Evolutionary conservation across 1,140 invertebrate species (phyloP).

Genomic region (Campodea augens): DNA sequence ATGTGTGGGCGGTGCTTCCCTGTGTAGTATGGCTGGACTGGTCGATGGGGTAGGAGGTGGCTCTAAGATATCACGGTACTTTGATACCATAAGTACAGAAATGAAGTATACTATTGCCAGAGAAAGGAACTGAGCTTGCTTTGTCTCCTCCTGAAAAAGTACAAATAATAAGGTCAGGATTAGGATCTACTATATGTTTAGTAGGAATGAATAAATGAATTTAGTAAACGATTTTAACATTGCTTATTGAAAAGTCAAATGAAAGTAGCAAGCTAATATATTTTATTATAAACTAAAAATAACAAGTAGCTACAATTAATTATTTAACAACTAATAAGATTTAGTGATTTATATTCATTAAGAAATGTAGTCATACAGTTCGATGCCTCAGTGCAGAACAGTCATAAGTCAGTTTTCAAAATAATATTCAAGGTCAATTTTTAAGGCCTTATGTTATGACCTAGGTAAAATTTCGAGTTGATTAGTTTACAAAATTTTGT

Average conservation of each 20-base stretch:
- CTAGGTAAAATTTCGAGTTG: no score
- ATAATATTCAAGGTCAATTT: no score
- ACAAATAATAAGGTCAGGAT: slow-evolving; percentile 9
- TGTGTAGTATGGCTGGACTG: slow-evolving; percentile 22
- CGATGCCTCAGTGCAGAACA: no score
- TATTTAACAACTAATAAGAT: no score
- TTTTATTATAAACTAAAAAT: not conserved
- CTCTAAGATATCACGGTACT: slow-evolving; percentile 96
- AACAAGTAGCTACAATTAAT: not conserved
- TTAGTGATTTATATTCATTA: no score
- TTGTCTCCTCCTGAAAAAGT: slow-evolving; percentile 81
- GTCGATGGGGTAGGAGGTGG: slow-evolving; percentile 45
- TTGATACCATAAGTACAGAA: slow-evolving; percentile 98
- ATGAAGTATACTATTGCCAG: slow-evolving; percentile 98
- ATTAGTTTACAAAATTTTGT: no score
- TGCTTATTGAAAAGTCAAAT: not conserved
- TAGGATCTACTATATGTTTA: no score
- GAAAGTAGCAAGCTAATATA: not conserved
- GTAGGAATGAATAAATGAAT: slow-evolving; percentile 2
- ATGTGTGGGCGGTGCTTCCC: slow-evolving; percentile 7
- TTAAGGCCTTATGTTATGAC: no score
- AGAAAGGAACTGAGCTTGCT: slow-evolving; percentile 97
- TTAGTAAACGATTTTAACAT: no score
- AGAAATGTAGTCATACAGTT: no score
- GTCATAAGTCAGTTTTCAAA: no score